Evolutionary conservation across 2,888 invertebrate genomes (phyloP).

Genomic region (Nemapogon koenigi): DNA sequence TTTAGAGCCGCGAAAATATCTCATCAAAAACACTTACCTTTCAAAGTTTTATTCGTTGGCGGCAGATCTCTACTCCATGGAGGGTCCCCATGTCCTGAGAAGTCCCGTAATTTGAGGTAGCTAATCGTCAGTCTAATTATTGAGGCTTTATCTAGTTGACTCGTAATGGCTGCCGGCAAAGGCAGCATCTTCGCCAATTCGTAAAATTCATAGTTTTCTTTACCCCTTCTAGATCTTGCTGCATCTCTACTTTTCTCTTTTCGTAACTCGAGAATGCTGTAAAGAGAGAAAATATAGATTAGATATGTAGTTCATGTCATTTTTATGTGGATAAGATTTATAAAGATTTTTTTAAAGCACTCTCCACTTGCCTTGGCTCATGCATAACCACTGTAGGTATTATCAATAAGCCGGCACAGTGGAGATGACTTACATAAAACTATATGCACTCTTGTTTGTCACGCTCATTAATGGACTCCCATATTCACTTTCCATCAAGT

Average conservation of each 20-base stretch:
- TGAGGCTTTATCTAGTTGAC: slow-evolving; percentile 94
- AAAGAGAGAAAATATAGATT: slow-evolving; percentile 28
- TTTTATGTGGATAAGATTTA: slow-evolving; percentile 1
- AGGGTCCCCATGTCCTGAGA: slow-evolving; percentile 94
- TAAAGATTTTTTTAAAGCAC: no score
- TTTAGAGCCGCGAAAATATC: no score
- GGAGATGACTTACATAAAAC: no score
- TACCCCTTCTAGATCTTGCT: slow-evolving; percentile 88
- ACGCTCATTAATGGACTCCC: no score
- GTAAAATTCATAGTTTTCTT: slow-evolving; percentile 96
- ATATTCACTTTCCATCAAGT: no score
- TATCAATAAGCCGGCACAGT: no score
- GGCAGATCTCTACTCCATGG: slow-evolving; percentile 90
- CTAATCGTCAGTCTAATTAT: slow-evolving; percentile 96
- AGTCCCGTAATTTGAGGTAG: slow-evolving; percentile 93
- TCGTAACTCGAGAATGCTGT: slow-evolving; percentile 90
- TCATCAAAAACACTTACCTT: slow-evolving; percentile 68
- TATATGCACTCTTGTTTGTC: no score
- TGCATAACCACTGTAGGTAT: no score
- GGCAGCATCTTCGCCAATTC: slow-evolving; percentile 95
- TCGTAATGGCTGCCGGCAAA: slow-evolving; percentile 88
- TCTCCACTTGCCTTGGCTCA: no score
- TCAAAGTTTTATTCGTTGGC: slow-evolving; percentile 78
- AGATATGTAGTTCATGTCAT: background rate
- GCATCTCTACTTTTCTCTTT: slow-evolving; percentile 95